Base-by-base conservation (phyloP, 2,113 vertebrate genomes). In the Machaerirhynchus nigripectus region DNA sequence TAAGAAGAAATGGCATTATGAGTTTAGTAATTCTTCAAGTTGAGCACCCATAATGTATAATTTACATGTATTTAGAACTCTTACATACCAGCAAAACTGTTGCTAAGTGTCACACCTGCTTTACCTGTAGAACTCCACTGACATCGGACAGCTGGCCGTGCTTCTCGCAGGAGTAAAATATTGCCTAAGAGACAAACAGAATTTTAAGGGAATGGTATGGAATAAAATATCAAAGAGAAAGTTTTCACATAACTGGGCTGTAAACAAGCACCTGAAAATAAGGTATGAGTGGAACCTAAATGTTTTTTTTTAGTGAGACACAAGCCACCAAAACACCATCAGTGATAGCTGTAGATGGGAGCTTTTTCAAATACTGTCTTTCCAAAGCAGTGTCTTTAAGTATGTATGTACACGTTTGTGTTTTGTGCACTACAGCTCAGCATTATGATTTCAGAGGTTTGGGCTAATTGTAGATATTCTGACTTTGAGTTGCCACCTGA, bases 141-240 rank as follows among this genome's bases (percentile, higher is more conserved):
- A 56, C 8, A 20, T 30, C 0, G 0, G 28, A 11, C 15, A 64
- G 20, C 15, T 4, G 10, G 2, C 30, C 19, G 6, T 75, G 30
- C 31, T 56, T 33, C 53, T 71, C 37, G n/a, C 1, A 4, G 2
- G 65, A 37, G 12, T 56, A 49, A 87, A 84, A 60, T 30, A 49
- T 22, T 60, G 24, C 60, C 13, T 10, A n/a, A 63, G 47, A 82
- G 69, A 26, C 21, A n/a, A 79, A 28, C 7, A 60, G 33, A 61
- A 44, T n/a, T 56, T 69, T 28, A 9, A 61, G 65, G 28, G 40
- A 57, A 76, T 14, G 2, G 10, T 39, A 18, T 9, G n/a, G 26
- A 79, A 84, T 71, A 49, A 71, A 75, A 46, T 23, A 33, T 7
- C 1, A 3, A 61, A 79, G 52, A 20, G 22, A 46, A 40, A 65